Conservation (phyloP, 2,113 vertebrate species). For the Menidia beryllina region DNA sequence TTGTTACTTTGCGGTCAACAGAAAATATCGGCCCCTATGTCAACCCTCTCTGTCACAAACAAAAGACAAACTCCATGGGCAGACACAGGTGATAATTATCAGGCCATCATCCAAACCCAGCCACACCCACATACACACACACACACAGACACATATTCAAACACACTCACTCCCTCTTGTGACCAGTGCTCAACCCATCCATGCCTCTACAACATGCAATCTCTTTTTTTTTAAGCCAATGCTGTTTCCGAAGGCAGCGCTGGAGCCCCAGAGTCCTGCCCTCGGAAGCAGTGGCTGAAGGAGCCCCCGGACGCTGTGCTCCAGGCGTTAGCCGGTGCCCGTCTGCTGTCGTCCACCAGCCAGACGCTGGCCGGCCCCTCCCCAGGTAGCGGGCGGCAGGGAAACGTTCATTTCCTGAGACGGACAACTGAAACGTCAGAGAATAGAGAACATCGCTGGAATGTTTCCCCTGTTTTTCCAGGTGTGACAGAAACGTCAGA, state of each 20-base stretch:
- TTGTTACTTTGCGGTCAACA: no score
- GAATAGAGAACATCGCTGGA: neutral
- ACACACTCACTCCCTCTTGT: no score
- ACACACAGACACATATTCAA: no score
- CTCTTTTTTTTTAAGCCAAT: no score
- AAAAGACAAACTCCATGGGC: no score
- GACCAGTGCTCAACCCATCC: no score
- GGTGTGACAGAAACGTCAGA: slow-evolving; percentile 72
- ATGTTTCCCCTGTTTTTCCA: neutral
- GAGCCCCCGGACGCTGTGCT: slow-evolving; percentile 67
- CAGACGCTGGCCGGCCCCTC: slow-evolving; percentile 41
- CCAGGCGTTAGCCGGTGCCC: slow-evolving; percentile 79
- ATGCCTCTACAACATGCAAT: no score
- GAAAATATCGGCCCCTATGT: no score
- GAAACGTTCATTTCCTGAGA: neutral
- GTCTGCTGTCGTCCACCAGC: slow-evolving; percentile 83
- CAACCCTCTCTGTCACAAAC: no score
- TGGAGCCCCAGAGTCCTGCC: slow-evolving; percentile 9
- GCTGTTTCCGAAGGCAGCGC: neutral
- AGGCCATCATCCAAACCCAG: no score
- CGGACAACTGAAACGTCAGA: neutral
- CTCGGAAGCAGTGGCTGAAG: slow-evolving; percentile 84
- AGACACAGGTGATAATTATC: no score
- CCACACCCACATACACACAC: no score
- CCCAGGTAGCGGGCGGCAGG: slow-evolving; percentile 8